Conservation (phyloP, 2,113 vertebrate genomes). For the Xenus cinereus region DNA sequence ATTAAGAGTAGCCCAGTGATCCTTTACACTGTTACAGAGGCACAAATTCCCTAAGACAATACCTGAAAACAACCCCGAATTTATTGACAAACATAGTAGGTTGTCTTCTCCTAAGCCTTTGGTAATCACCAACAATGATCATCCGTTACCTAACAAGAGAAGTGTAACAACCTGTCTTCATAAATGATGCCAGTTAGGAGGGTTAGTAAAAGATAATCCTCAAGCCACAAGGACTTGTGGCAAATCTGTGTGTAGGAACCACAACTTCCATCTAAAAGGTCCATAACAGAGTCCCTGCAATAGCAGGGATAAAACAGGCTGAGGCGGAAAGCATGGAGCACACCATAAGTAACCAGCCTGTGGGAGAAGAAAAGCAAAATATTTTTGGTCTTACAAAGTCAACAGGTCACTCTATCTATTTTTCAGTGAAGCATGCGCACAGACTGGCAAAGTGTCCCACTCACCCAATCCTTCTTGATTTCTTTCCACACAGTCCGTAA, state of each 20-base stretch:
- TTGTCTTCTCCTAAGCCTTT: background rate
- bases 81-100: background rate
- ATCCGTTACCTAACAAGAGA: background rate
- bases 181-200: background rate
- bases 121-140: background rate
- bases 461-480: background rate
- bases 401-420: background rate
- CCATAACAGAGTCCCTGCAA: background rate
- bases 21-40: background rate
- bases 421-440: background rate
- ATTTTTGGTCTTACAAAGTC: background rate
- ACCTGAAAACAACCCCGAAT: background rate
- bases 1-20: background rate
- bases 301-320: background rate
- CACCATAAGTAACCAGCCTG: background rate
- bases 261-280: background rate
- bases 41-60: background rate
- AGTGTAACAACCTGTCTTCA: background rate
- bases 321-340: background rate
- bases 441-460: background rate
- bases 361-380: background rate
- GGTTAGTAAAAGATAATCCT: background rate
- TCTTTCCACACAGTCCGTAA: background rate
- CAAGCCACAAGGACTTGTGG: background rate
- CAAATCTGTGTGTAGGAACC: background rate